Evolutionary conservation across 2,888 invertebrate genomes (phyloP), one percentile per base, ranked within the genome.

Genomic region (Cosmorhoe ocellata): DNA sequence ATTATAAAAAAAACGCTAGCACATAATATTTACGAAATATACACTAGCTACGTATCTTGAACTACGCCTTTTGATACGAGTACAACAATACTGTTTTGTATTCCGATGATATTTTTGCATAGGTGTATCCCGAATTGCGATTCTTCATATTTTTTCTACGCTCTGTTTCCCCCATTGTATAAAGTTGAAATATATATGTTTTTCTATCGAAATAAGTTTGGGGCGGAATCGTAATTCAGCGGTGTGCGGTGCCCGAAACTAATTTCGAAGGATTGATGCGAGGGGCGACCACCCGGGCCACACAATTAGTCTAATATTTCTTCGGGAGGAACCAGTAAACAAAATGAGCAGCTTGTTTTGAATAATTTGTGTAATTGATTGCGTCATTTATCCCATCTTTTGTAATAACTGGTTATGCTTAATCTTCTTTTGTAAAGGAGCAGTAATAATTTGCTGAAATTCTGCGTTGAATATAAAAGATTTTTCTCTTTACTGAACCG

Each of bases 301-400:
- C 59, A 49, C 64, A 67, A 71, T 74, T 74, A 71, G 66, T 67
- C 58, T 54, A 62, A 74, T 72, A 70, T 64, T 61, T 67, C 71
- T 66, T 66, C 38, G 27, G 49, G 44, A 59, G 58, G 55, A 59
- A 58, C 61, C 60, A 62, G 64, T 67, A 60, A 64, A 66, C 58
- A 56, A 59, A 47, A 53, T 56, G 44, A 50, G 49, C 31, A 33
- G 39, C 47, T 59, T 44, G 40, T 41, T 56, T 52, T 47, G 56
- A 58, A 55, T 60, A 58, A 60, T 61, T 37, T 14, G 46, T 57
- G 44, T 48, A 51, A 56, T 55, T 51, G 41, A 54, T 45, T 38
- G 37, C 50, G 50, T 51, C 44, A 51, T 59, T 67, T 61, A 51
- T 47, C 51, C 51, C 30, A 46, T 48, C 45, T 37, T 36, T 53